Evolutionary conservation across 2,113 vertebrate genomes (phyloP).

Genomic region (Sylvilagus bachmani): DNA sequence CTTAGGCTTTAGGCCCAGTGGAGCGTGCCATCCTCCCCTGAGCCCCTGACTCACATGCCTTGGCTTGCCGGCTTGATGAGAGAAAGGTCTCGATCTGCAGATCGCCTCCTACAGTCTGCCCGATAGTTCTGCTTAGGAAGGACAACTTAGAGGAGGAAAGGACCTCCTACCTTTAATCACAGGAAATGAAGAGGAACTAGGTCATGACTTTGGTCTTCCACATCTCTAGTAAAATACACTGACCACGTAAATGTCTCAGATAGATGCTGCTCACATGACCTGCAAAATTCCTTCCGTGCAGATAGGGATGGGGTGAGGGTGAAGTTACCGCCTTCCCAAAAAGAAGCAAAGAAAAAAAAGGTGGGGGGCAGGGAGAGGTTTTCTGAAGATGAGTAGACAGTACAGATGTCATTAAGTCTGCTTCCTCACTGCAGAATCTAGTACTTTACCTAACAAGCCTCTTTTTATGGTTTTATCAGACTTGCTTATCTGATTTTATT

Average conservation of each 20-base stretch:
- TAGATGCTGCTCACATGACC: not conserved
- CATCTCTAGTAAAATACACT: conserved; percentile 27
- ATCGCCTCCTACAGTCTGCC: not conserved
- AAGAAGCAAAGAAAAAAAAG: not conserved
- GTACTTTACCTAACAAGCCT: not conserved
- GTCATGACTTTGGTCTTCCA: conserved; percentile 25
- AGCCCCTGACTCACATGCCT: not conserved
- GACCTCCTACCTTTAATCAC: not conserved
- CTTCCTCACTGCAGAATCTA: not conserved
- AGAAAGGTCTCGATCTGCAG: not conserved
- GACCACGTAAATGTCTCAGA: not conserved
- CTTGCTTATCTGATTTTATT: not conserved
- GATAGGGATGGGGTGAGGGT: not conserved
- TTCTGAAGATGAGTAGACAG: not conserved
- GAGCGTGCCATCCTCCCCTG: not conserved
- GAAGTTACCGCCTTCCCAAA: not conserved
- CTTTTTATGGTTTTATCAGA: not conserved
- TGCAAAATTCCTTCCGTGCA: not conserved
- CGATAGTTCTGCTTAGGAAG: conserved; percentile 3
- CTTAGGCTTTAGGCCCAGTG: not conserved
- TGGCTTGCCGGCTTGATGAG: not conserved
- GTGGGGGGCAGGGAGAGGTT: not conserved
- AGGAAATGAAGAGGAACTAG: conserved; percentile 45
- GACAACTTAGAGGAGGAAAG: not conserved
- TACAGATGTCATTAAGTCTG: not conserved